Base-by-base conservation (phyloP, 2,888 invertebrate species). In the Torymus auratus region DNA sequence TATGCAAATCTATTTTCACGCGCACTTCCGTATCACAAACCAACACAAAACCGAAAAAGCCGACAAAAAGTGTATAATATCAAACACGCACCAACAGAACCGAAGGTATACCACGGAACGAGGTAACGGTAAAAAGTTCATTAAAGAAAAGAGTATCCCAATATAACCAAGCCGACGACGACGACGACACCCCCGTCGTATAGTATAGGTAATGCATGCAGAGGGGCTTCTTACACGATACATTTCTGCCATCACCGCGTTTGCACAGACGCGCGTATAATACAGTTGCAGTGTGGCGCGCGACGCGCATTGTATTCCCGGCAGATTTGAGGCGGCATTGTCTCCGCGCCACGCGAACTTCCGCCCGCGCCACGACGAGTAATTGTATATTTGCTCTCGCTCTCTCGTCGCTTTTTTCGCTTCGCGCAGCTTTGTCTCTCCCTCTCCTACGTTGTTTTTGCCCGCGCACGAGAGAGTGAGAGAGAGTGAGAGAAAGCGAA, bases 261-360 rank as follows among this genome's bases (percentile, higher is more conserved):
- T 20, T 28, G n/a, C 13, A 13, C 3, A 68, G 60, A n/a, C 50
- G 64, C 56, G 15, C 14, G 13, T 10, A 20, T 53, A 60, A 53
- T 78, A 60, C 58, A 17, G 61, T 50, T 55, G 56, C 28, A 28
- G 28, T 28, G 28, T 28, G 52, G 14, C 62, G 72, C 73, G 55
- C 70, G 69, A n/a, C n/a, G 3, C 71, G 53, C 23, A 74, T 69
- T 74, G 52, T 70, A 74, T 80, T 79, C 64, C 69, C 74, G 55
- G 61, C 65, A 64, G 69, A 80, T 76, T 80, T 72, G 72, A 71
- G 58, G 41, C 41, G 28, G 55, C 56, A 75, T 75, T 75, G 80
- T 76, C 67, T 80, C 61, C 52, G 58, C 53, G 60, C 28, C 55
- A 55, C 67, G 76, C 68, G 41, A 80, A 76, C 60, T 71, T 70